Conservation (phyloP, 2,797 vertebrate species). For the Polyboroides typus region DNA sequence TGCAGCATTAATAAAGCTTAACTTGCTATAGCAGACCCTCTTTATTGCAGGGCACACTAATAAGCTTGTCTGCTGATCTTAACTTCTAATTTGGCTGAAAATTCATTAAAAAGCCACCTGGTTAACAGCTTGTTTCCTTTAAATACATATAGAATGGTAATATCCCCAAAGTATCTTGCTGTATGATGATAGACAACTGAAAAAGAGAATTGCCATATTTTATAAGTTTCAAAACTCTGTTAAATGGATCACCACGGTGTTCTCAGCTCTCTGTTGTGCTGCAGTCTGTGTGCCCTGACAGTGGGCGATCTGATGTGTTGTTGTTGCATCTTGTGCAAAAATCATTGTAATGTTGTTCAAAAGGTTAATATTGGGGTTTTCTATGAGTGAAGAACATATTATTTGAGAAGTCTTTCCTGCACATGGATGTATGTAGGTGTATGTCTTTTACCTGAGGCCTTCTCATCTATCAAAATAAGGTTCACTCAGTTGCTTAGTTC, state of each 20-base stretch:
- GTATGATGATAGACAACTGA: background rate
- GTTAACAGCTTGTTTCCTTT: background rate
- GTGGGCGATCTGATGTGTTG: background rate
- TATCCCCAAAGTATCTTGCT: background rate
- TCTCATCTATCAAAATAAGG: background rate
- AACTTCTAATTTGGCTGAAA: background rate
- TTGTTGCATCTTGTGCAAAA: background rate
- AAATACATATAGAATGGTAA: background rate
- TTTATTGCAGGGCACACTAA: background rate
- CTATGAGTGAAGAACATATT: background rate
- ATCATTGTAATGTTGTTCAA: background rate
- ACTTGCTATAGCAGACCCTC: background rate
- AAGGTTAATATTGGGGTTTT: background rate
- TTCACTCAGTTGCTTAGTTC: background rate
- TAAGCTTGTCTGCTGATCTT: background rate
- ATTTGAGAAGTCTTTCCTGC: background rate
- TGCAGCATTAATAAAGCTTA: background rate
- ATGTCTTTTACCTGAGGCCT: background rate
- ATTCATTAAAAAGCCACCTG: background rate
- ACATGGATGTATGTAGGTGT: background rate
- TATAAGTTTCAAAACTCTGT: background rate
- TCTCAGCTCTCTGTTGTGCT: background rate
- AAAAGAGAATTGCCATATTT: background rate
- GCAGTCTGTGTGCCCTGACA: background rate
- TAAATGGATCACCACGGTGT: background rate